A percentile compares a stretch with the other conserved stretches of the same genome.
phyloP scores from a whole-genome alignment of 2,797 vertebrate genomes.

The Hydrophis major region DNA sequence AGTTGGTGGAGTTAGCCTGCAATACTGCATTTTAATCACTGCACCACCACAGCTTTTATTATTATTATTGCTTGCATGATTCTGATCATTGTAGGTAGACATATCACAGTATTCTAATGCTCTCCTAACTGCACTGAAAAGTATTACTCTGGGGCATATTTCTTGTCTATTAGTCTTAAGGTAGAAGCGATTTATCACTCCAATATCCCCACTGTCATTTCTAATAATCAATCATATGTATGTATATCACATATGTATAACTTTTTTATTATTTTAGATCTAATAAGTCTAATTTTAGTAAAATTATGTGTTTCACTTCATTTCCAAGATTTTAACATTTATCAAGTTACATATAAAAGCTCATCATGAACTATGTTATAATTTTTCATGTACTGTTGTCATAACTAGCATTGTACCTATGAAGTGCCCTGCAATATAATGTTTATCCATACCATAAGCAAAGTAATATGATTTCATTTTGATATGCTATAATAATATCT shows the following conservation, averaged over 20 bases:
- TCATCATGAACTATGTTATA: not conserved
- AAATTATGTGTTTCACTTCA: not conserved
- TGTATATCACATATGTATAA: not conserved
- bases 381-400: not conserved
- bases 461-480: not conserved
- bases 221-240: not conserved
- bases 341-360: not conserved
- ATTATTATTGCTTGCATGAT: not conserved
- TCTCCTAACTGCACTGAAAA: not conserved
- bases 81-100: not conserved
- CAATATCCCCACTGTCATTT: not conserved
- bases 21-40: too few relatives aligned
- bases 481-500: not conserved
- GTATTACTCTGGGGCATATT: not conserved
- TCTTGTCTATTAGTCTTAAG: not conserved
- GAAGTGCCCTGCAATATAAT: not conserved
- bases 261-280: not conserved
- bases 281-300: not conserved
- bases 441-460: not conserved
- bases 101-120: not conserved
- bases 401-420: not conserved
- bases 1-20: too few relatives aligned
- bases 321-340: not conserved
- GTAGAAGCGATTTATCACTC: not conserved
- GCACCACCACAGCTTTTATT: too few relatives aligned